These are phyloP conservation scores for Brachionus paranguensis DNA, from an alignment of 1,140 invertebrate genomes.

Conservation along the genomic window DNA sequence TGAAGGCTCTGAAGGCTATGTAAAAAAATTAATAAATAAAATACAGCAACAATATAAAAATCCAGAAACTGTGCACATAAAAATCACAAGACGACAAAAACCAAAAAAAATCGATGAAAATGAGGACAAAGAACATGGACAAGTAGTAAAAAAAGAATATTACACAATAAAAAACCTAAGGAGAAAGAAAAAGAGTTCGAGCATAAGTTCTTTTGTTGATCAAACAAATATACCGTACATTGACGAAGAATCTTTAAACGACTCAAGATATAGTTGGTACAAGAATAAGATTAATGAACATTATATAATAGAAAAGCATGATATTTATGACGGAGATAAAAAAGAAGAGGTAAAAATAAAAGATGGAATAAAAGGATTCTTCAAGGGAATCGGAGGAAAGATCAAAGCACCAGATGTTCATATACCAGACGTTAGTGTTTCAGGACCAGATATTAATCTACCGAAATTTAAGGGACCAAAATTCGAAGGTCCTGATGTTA, in stretches of 20 bases:
- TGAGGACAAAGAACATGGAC: neutral
- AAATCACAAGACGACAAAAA: constrained; percentile 30
- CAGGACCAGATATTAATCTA: no score
- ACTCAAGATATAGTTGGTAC: neutral
- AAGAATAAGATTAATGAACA: neutral
- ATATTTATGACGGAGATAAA: neutral
- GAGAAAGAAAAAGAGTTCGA: constrained; percentile 4
- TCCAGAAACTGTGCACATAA: constrained; percentile 35
- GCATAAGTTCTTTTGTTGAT: constrained; percentile 30
- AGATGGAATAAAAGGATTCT: constrained; percentile 9
- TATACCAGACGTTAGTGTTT: neutral
- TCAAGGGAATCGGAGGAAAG: neutral
- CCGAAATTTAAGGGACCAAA: no score
- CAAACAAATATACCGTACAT: constrained; percentile 23
- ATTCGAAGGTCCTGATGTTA: no score
- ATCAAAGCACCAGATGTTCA: neutral
- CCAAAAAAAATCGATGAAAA: neutral
- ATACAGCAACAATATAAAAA: constrained; percentile 30
- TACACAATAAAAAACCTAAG: constrained; percentile 9
- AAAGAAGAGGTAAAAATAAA: neutral
- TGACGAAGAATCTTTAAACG: neutral
- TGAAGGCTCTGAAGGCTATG: constrained; percentile 23
- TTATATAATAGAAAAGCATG: constrained; percentile 19
- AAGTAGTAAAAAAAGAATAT: constrained; percentile 30
- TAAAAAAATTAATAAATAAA: constrained; percentile 26